A percentile compares a stretch with the other conserved stretches of the same genome.
phyloP scores from a whole-genome alignment of 2,888 invertebrate species.

The Beris chalybata region DNA sequence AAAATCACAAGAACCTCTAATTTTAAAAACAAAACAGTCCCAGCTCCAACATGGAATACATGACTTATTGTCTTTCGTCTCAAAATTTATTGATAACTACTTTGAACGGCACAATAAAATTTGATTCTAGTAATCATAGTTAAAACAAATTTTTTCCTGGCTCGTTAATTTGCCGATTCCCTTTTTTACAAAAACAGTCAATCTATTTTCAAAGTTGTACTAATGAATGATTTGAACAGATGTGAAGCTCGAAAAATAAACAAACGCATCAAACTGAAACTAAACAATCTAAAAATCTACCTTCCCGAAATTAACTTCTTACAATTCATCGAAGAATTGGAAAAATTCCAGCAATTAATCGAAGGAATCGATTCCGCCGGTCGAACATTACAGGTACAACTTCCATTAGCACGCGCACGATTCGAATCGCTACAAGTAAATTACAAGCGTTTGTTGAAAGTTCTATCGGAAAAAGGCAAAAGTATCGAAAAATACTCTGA shows the following conservation, averaged over 20 bases:
- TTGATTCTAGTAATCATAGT: too few relatives aligned
- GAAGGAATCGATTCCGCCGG: conserved; percentile 16
- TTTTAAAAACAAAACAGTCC: too few relatives aligned
- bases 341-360: conserved; percentile 16
- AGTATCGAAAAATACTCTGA: not conserved
- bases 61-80: too few relatives aligned
- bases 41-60: too few relatives aligned
- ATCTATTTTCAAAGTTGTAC: conserved; percentile 3
- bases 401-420: not conserved
- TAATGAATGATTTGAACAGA: conserved; percentile 21
- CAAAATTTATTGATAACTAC: too few relatives aligned
- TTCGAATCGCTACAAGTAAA: conserved; percentile 1
- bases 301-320: conserved; percentile 12
- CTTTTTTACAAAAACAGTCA: too few relatives aligned
- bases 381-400: not conserved
- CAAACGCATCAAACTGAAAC: conserved; percentile 17
- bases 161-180: too few relatives aligned
- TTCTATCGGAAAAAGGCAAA: not conserved
- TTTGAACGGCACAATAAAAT: too few relatives aligned
- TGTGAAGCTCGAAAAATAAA: conserved; percentile 10
- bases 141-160: too few relatives aligned
- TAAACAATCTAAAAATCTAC: not conserved
- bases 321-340: conserved; percentile 14
- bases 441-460: not conserved
- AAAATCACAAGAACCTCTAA: too few relatives aligned